A percentile compares a stretch with the other conserved stretches of the same genome.
phyloP scores from a whole-genome alignment of 2,113 vertebrate genomes.

The Erythrolamprus reginae region DNA sequence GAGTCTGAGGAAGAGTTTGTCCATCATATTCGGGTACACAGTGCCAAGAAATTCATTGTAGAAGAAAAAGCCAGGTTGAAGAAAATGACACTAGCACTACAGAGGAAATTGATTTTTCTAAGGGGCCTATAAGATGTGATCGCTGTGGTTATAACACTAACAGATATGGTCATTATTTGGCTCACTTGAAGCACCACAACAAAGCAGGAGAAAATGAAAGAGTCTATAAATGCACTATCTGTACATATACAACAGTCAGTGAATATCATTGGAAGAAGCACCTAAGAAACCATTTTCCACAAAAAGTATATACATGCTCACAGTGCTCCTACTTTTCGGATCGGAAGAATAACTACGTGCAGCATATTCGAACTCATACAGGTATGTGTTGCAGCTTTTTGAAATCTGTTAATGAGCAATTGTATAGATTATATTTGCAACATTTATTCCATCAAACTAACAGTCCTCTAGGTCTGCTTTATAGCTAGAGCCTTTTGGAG shows the following conservation, averaged over 20 bases:
- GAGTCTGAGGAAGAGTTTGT: conserved; percentile 90
- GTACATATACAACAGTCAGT: conserved; percentile 93
- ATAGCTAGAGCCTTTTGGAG: neutral
- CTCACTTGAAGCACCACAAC: conserved; percentile 93
- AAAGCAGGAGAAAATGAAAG: conserved; percentile 83
- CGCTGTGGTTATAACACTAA: conserved; percentile 98
- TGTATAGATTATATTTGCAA: neutral
- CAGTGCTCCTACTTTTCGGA: conserved; percentile 97
- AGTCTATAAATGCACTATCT: conserved; percentile 95
- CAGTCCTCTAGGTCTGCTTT: neutral
- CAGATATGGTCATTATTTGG: conserved; percentile 93
- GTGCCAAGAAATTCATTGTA: conserved; percentile 87
- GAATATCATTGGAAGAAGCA: conserved; percentile 99
- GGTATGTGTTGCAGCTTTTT: conserved; percentile 65
- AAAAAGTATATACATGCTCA: conserved; percentile 93
- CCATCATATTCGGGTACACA: conserved; percentile 86
- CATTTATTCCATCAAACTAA: neutral
- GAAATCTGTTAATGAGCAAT: neutral
- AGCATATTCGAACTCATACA: conserved; percentile 96
- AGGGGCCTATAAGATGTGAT: conserved; percentile 92
- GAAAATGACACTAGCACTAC: conserved; percentile 57
- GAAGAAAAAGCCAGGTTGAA: conserved; percentile 76
- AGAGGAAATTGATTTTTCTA: conserved; percentile 77
- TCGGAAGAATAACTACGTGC: conserved; percentile 97
- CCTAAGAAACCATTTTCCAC: conserved; percentile 94